Percentiles rank a stretch among this genome's conserved stretches.
Conservation (phyloP, 2,888 invertebrate species). For the Sinotaia quadrata region DNA sequence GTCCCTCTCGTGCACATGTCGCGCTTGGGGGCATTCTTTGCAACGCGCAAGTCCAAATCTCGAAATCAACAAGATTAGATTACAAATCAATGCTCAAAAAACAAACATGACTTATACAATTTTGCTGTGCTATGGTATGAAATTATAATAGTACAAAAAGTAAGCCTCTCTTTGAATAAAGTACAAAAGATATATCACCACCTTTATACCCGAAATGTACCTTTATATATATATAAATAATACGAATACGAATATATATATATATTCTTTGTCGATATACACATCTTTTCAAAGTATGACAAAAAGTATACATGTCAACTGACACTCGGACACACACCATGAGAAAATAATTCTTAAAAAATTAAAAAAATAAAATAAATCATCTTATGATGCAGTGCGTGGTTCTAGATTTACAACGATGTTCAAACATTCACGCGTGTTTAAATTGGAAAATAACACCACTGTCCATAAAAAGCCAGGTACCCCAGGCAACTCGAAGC, state of each 20-base stretch:
- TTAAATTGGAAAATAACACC: too few relatives aligned
- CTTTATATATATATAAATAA: too few relatives aligned
- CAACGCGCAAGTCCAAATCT: neutral
- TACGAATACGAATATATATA: slow-evolving; percentile 49
- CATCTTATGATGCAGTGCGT: too few relatives aligned
- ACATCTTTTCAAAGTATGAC: slow-evolving; percentile 7
- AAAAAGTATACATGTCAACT: slow-evolving; percentile 24
- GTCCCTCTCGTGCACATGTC: neutral
- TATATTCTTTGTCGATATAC: slow-evolving; percentile 35
- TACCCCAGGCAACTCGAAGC: too few relatives aligned
- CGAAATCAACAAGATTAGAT: too few relatives aligned
- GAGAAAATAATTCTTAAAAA: too few relatives aligned
- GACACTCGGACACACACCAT: too few relatives aligned
- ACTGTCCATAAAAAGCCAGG: too few relatives aligned
- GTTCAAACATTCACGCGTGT: too few relatives aligned
- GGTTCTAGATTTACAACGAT: too few relatives aligned
- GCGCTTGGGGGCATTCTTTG: neutral
- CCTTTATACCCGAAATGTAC: slow-evolving; percentile 40
- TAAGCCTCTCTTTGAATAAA: slow-evolving; percentile 32
- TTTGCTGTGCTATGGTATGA: slow-evolving; percentile 29
- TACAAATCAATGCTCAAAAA: slow-evolving; percentile 24
- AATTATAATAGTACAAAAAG: slow-evolving; percentile 38
- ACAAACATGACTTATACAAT: slow-evolving; percentile 17
- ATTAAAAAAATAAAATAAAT: too few relatives aligned
- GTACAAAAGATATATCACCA: slow-evolving; percentile 40